phyloP scores from a whole-genome alignment of 2,888 invertebrate genomes.

The Polyommatus icarus region DNA sequence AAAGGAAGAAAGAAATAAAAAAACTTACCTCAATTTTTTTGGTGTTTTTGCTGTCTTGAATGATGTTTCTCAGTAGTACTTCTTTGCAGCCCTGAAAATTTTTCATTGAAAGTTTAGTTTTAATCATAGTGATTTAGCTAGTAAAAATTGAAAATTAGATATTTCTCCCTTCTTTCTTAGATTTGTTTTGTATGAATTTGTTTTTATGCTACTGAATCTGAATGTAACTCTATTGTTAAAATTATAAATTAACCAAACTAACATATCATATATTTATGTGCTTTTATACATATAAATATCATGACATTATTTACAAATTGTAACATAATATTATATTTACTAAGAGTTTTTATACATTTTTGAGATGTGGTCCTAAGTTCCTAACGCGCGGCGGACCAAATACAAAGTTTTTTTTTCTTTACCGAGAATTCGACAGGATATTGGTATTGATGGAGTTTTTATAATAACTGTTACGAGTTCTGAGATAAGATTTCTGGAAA shows the following conservation, averaged over 20 bases:
- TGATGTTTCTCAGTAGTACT: not conserved
- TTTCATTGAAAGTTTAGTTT: not conserved
- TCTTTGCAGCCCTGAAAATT: slow-evolving; percentile 17
- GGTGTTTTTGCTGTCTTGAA: not conserved
- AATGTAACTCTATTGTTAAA: not conserved
- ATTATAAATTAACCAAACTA: not conserved
- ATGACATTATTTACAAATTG: not conserved
- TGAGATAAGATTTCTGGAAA: slow-evolving; percentile 11
- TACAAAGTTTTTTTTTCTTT: slow-evolving; percentile 12
- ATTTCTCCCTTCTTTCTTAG: no score
- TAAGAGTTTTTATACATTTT: not conserved
- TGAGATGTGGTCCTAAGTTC: not conserved
- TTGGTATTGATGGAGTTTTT: slow-evolving; percentile 15
- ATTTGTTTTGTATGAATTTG: not conserved
- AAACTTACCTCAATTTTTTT: slow-evolving; percentile 12
- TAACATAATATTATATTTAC: not conserved
- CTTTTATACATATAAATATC: not conserved
- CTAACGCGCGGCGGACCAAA: not conserved
- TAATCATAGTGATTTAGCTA: not conserved
- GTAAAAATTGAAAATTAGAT: not conserved
- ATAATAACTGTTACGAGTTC: not conserved
- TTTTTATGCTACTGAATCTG: not conserved
- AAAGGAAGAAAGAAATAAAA: not conserved
- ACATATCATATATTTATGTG: not conserved
- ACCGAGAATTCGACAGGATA: slow-evolving; percentile 9